Evolutionary conservation across 1,140 invertebrate genomes (phyloP).

Genomic region (Zaprionus tsacasi): DNA sequence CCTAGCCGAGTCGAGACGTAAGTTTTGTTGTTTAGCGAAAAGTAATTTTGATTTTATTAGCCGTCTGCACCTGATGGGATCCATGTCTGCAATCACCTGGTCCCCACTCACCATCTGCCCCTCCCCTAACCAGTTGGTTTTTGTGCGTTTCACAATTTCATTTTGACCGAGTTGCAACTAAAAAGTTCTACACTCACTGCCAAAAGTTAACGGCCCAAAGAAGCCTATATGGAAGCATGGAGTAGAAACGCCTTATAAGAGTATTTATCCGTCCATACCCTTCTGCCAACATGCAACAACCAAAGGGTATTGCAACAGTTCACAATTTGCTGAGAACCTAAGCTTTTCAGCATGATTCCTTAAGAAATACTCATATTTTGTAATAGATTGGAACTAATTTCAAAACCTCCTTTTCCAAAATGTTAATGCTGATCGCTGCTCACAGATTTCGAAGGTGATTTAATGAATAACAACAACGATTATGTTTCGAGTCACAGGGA

Average conservation of each 20-base stretch:
- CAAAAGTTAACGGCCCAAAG: constrained; percentile 54
- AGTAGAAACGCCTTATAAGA: background rate
- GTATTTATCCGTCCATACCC: background rate
- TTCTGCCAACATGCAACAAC: background rate
- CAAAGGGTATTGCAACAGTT: constrained; percentile 33
- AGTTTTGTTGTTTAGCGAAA: constrained; percentile 58
- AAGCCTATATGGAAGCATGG: background rate
- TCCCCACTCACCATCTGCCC: background rate
- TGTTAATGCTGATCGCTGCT: no score
- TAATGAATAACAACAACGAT: no score
- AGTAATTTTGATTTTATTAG: constrained; percentile 83
- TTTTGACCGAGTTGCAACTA: constrained; percentile 60
- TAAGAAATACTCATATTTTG: constrained; percentile 32
- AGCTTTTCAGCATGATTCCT: constrained; percentile 59
- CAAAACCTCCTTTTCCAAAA: no score
- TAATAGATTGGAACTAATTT: background rate
- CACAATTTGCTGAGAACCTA: constrained; percentile 68
- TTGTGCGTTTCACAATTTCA: constrained; percentile 66
- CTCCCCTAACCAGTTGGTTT: background rate
- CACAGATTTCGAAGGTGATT: no score
- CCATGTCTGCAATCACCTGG: constrained; percentile 9
- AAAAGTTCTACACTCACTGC: constrained; percentile 59
- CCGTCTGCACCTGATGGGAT: constrained; percentile 76
- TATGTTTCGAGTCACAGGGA: no score
- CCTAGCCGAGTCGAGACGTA: constrained; percentile 6